Evolutionary conservation across 2,113 vertebrate species (phyloP).

Genomic region (Rhinoptilus africanus): DNA sequence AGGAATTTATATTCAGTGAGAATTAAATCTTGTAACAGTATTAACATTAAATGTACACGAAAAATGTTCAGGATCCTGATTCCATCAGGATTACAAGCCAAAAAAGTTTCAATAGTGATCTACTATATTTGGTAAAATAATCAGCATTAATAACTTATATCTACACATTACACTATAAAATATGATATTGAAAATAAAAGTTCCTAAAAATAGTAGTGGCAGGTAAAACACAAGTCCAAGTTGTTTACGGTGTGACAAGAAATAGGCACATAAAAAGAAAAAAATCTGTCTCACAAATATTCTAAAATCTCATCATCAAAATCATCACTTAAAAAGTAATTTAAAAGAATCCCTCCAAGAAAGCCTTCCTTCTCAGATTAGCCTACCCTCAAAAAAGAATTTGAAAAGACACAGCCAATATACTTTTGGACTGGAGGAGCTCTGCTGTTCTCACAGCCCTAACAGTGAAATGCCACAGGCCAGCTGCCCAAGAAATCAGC

Average conservation of each 20-base stretch:
- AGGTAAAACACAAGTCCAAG: not conserved
- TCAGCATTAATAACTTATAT: not conserved
- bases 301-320: not conserved
- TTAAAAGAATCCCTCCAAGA: not conserved
- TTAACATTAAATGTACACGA: not conserved
- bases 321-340: not conserved
- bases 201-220: not conserved
- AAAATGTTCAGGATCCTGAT: not conserved
- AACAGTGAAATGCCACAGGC: not conserved
- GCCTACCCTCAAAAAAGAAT: not conserved
- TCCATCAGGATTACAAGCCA: not conserved
- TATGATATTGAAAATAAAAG: not conserved
- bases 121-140: not conserved
- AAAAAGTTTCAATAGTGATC: not conserved
- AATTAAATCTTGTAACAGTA: not conserved
- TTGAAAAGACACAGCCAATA: not conserved
- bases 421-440: not conserved
- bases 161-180: not conserved
- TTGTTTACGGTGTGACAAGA: not conserved
- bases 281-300: not conserved
- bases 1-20: not conserved
- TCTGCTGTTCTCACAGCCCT: not conserved
- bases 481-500: fast-evolving
- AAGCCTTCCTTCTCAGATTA: not conserved
- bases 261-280: not conserved